Percentiles rank a stretch among this genome's conserved stretches.
Evolutionary conservation across 2,888 invertebrate genomes (phyloP).

Genomic region (Sisyra nigra): DNA sequence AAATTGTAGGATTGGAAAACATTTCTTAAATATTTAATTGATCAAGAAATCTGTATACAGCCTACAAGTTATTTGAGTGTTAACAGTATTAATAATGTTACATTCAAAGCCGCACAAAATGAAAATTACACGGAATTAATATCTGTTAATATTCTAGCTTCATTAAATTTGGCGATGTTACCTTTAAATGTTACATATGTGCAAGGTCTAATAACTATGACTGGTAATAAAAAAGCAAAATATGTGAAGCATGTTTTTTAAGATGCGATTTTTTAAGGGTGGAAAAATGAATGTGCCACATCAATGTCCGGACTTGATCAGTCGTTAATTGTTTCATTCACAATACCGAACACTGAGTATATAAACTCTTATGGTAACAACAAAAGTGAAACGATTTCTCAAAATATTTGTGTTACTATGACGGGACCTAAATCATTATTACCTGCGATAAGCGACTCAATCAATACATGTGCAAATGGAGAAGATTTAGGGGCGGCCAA

Average conservation of each 20-base stretch:
- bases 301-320: neutral
- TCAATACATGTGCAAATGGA: neutral
- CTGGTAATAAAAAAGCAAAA: too few species aligned
- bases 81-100: neutral
- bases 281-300: neutral
- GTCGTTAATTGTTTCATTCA: constrained; percentile 3
- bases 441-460: neutral
- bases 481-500: neutral
- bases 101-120: neutral
- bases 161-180: neutral
- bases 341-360: neutral
- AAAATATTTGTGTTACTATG: constrained; percentile 6
- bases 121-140: neutral
- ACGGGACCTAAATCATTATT: constrained; percentile 4
- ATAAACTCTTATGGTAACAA: neutral
- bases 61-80: neutral
- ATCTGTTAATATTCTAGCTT: neutral
- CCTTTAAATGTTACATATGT: constrained; percentile 2
- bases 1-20: constrained; percentile 1
- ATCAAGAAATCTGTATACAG: constrained; percentile 3
- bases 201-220: neutral
- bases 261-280: neutral
- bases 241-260: too few species aligned
- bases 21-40: constrained; percentile 1
- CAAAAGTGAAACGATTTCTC: neutral